Base-by-base conservation (phyloP, 2,888 invertebrate genomes). In the Phalangium opilio region DNA sequence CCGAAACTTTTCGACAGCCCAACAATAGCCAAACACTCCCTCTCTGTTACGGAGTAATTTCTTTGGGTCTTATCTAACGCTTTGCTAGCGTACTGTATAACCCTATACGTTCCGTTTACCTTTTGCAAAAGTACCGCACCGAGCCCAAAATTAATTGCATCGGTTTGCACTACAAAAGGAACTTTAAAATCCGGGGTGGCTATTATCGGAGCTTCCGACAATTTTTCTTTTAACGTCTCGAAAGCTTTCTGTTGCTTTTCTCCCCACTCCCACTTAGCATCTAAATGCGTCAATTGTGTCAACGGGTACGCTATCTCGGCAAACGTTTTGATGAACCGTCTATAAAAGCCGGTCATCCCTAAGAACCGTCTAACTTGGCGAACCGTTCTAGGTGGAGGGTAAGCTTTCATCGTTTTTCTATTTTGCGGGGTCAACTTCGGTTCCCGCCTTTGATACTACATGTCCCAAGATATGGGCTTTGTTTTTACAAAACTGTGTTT, bases 1-100 rank as follows among this genome's bases (percentile, higher is more conserved):
- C 18, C 64, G 48, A 49, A 66, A 69, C 48, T 67, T 66, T 12
- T 59, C 44, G 1, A 66, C 51, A 3, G 64, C 63, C 58, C 58
- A 67, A 67, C 56, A 1, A 64, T 57, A 2, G 58, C 61, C 12
- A 64, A 19, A 0, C 59, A 61, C 56, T 70, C 70, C 12, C 64
- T 56, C 48, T 70, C 68, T 0, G 65, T 66, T 0, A 64, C 63
- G 0, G 61, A 55, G 39, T 69, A 68, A 15, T 66, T 66, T 1
- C n/a, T n/a, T n/a, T n/a, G n/a, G n/a, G n/a, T n/a, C n/a, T n/a
- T n/a, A n/a, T n/a, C n/a, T n/a, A n/a, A n/a, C n/a, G n/a, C n/a
- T n/a, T n/a, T n/a, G 15, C 56, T 57, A 1, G 53, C 52, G 47
- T 58, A 61, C 10, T 53, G 51, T 3, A 63, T 52, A 3, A 38